Base-by-base conservation (phyloP, 2,888 invertebrate species). In the Drosophila tanythrix region DNA sequence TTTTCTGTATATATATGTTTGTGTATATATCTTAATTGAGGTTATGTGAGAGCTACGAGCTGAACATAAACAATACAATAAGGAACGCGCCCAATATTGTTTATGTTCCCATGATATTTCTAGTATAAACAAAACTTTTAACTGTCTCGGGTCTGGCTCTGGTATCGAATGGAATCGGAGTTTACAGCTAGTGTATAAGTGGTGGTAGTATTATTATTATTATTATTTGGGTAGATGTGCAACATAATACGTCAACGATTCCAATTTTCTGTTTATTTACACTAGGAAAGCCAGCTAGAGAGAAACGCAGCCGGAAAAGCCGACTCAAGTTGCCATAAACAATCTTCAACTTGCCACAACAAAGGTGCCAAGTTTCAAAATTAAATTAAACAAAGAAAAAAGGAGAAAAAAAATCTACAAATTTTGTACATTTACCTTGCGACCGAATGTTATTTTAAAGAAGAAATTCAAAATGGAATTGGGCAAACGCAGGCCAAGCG, bases 401-500 rank as follows among this genome's bases (percentile, higher is more conserved):
- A 3, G 18, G 27, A 6, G 2, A 2, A 25, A 46, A 25, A n/a
- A 46, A 2, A 46, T 25, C 15, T n/a, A 31, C 18, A 35, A 29
- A 13, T 7, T 65, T 7, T 31, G 11, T 31, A n/a, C 65, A 74
- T 38, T 88, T 86, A 97, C 97, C 96, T 97, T 97, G 92, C 97
- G 96, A 80, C 96, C 96, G 89, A 96, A 96, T 64, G 96, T 96
- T 91, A 97, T 95, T 94, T 97, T 98, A 94, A 97, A 98, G 94
- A 97, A 96, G 94, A 97, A 96, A 94, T 97, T 98, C 81, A 98
- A 95, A 80, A 98, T 95, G 62, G 96, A 95, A 92, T 97, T 97
- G 67, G 98, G 98, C 93, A 98, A 95, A 91, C 97, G 96, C 53
- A 97, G 96, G 91, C 97, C 98, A 82, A 98, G 95, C 21, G 97